These are phyloP conservation scores for Ruditapes philippinarum DNA, from an alignment of 1,140 invertebrate species.

Conservation along the genomic window DNA sequence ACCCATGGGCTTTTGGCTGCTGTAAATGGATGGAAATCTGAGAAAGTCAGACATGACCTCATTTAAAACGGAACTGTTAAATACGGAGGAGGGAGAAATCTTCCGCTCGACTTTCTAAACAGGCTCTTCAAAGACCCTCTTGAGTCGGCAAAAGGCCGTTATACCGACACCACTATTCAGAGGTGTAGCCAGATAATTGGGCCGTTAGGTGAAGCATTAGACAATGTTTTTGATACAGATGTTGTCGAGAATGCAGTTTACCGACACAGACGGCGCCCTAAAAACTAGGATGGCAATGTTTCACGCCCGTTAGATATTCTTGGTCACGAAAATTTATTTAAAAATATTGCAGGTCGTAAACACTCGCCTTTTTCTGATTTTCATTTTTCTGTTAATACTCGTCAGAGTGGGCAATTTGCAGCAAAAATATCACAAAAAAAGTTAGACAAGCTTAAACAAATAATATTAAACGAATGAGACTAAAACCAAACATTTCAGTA, in stretches of 20 bases:
- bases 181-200: constrained; percentile 66
- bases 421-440: too few relatives aligned
- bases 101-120: constrained; percentile 65
- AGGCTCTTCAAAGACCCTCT: constrained; percentile 64
- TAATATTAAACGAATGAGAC: too few relatives aligned
- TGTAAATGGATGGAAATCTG: background rate
- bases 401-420: background rate
- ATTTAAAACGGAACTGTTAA: constrained; percentile 64
- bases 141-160: constrained; percentile 47
- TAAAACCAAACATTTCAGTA: too few relatives aligned
- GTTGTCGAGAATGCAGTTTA: constrained; percentile 66
- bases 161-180: constrained; percentile 57
- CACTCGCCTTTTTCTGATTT: background rate
- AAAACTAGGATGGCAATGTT: constrained; percentile 22
- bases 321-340: background rate
- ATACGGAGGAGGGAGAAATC: constrained; percentile 65
- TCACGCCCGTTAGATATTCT: background rate
- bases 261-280: constrained; percentile 52
- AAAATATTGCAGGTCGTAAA: background rate
- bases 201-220: constrained; percentile 58
- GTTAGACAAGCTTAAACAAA: too few relatives aligned
- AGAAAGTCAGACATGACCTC: constrained; percentile 56
- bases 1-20: constrained; percentile 61
- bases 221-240: constrained; percentile 50
- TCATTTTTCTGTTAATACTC: background rate